These are phyloP conservation scores for Aspidoscelis tigris DNA, from an alignment of 2,113 vertebrate genomes.

Conservation along the genomic window DNA sequence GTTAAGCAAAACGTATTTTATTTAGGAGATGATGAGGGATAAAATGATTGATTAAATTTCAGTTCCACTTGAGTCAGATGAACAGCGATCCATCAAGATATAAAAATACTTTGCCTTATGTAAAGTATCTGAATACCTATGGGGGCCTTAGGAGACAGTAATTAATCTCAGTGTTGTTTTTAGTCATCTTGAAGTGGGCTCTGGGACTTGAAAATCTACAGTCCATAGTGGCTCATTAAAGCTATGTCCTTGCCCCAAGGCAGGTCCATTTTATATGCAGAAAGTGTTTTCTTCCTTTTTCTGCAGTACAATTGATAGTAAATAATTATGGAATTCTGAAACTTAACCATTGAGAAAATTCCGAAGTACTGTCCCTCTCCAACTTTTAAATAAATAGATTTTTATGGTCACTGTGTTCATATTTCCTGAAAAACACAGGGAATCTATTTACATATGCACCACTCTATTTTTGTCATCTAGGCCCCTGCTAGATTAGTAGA, in stretches of 20 bases:
- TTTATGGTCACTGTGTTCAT: background rate
- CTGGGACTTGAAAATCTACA: background rate
- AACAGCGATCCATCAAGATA: background rate
- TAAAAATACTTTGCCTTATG: background rate
- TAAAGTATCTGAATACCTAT: background rate
- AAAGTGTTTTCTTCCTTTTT: no score
- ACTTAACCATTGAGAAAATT: background rate
- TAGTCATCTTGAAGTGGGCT: background rate
- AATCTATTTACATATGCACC: background rate
- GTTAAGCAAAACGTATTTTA: background rate
- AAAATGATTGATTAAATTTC: slow-evolving; percentile 9
- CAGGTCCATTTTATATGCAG: background rate
- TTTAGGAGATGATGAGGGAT: background rate
- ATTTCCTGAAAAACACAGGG: background rate
- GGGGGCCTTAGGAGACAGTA: background rate
- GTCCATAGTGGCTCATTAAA: background rate
- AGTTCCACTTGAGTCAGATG: background rate
- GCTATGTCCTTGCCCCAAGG: background rate
- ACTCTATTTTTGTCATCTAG: no score
- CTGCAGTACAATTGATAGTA: no score
- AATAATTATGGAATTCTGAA: background rate
- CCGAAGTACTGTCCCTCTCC: background rate
- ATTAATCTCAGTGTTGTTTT: background rate
- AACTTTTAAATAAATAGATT: background rate
- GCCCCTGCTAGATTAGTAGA: no score